Conservation (phyloP, 2,888 invertebrate genomes). For the Thera obeliscata region DNA sequence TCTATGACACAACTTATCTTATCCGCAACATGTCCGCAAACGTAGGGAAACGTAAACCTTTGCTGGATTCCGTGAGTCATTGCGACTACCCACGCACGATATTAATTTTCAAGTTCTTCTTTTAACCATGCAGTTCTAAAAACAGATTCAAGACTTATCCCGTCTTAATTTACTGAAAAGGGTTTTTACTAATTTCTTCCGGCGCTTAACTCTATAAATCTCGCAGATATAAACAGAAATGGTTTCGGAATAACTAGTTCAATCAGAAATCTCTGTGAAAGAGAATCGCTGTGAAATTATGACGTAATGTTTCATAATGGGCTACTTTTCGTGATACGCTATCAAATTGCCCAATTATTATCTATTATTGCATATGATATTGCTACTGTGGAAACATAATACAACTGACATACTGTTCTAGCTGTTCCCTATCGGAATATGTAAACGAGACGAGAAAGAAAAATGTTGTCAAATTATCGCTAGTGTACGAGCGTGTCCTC, state of each 20-base stretch:
- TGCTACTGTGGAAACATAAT: constrained; percentile 43
- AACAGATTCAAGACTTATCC: constrained; percentile 44
- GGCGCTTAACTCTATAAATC: constrained; percentile 64
- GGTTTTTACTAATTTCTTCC: constrained; percentile 64
- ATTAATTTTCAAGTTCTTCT: constrained; percentile 7
- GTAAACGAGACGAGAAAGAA: constrained; percentile 44
- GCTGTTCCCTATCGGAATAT: constrained; percentile 33
- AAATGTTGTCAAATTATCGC: constrained; percentile 56
- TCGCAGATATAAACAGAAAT: constrained; percentile 55
- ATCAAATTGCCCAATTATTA: constrained; percentile 53
- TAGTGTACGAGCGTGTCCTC: constrained; percentile 51
- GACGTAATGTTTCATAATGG: constrained; percentile 29
- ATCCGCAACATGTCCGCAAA: constrained; percentile 43
- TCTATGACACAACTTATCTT: constrained; percentile 27
- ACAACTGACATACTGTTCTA: constrained; percentile 17
- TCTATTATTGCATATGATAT: constrained; percentile 45
- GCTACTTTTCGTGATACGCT: constrained; percentile 41
- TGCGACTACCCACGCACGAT: constrained; percentile 10
- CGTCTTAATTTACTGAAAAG: constrained; percentile 63
- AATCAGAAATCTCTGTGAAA: constrained; percentile 28
- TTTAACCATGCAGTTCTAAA: constrained; percentile 41
- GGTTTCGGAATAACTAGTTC: constrained; percentile 34
- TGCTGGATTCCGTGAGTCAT: constrained; percentile 44
- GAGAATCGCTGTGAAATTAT: constrained; percentile 36
- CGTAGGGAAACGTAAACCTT: constrained; percentile 34